A percentile compares a stretch with the other conserved stretches of the same genome.
Conservation (phyloP, 64 coral and sea anemone genomes). For the Cladopsammia gracilis region DNA sequence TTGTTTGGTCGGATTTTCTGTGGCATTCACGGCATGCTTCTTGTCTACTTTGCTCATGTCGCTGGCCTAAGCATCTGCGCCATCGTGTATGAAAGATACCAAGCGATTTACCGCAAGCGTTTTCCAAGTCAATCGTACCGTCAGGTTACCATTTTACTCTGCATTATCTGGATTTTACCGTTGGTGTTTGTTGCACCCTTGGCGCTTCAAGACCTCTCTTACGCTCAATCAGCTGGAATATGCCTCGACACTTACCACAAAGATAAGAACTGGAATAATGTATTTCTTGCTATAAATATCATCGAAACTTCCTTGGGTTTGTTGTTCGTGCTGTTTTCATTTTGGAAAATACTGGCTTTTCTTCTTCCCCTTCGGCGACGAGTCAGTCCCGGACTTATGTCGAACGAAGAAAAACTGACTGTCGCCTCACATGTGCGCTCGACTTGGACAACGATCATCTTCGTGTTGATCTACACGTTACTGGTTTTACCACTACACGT, state of each 20-base stretch:
- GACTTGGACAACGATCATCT: background rate
- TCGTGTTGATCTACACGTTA: background rate
- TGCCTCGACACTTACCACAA: background rate
- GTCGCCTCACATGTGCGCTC: background rate
- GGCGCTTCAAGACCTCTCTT: background rate
- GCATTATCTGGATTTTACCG: background rate
- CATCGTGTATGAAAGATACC: background rate
- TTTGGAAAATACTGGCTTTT: constrained; percentile 17
- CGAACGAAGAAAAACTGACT: constrained; percentile 25
- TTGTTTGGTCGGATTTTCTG: background rate
- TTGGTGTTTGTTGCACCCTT: background rate
- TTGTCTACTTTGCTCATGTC: background rate
- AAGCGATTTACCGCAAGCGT: constrained; percentile 14
- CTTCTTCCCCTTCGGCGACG: background rate
- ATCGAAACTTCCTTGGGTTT: background rate
- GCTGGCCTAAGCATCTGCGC: background rate
- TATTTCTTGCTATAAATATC: background rate
- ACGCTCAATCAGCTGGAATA: background rate
- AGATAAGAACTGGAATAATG: background rate
- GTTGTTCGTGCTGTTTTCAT: background rate
- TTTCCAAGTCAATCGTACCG: constrained; percentile 3
- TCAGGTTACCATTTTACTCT: background rate
- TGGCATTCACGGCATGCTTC: background rate
- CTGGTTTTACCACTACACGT: background rate
- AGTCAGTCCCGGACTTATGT: background rate